A percentile compares a stretch with the other conserved stretches of the same genome.
phyloP scores from a whole-genome alignment of 2,797 vertebrate genomes.

The Artibeus jamaicensis region DNA sequence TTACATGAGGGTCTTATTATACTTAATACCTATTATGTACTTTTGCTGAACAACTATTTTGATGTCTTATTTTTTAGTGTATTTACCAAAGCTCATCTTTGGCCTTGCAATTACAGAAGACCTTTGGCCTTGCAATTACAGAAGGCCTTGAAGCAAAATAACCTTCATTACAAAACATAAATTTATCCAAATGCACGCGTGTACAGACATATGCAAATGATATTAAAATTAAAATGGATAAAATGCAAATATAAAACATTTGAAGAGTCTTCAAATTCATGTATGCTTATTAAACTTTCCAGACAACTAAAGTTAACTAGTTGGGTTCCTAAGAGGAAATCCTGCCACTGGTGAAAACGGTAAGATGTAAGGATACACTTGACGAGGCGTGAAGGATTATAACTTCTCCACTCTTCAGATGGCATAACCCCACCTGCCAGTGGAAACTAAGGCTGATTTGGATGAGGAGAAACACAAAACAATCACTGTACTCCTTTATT shows the following conservation, averaged over 20 bases:
- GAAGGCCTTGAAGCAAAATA: constrained; percentile 28
- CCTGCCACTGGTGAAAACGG: neutral
- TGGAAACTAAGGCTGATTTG: neutral
- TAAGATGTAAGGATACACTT: neutral
- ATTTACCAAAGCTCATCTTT: constrained; percentile 6
- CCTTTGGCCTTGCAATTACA: constrained; percentile 25
- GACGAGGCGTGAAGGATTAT: neutral
- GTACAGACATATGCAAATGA: neutral
- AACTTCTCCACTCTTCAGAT: neutral
- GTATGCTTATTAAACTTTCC: constrained; percentile 3
- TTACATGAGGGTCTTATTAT: neutral
- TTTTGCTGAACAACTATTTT: neutral
- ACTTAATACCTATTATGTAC: neutral
- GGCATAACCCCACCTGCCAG: neutral
- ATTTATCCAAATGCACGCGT: neutral
- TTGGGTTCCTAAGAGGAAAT: neutral
- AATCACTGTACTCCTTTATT: neutral
- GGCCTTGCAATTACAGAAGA: neutral
- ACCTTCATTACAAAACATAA: neutral
- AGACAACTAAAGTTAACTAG: neutral
- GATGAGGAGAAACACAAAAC: neutral
- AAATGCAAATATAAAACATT: neutral
- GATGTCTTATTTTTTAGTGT: neutral
- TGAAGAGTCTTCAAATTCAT: neutral
- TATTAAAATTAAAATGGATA: neutral